Percentiles rank a stretch among this genome's conserved stretches.
Conservation (phyloP, 2,888 invertebrate genomes). For the Macrosoma leucophasiata region DNA sequence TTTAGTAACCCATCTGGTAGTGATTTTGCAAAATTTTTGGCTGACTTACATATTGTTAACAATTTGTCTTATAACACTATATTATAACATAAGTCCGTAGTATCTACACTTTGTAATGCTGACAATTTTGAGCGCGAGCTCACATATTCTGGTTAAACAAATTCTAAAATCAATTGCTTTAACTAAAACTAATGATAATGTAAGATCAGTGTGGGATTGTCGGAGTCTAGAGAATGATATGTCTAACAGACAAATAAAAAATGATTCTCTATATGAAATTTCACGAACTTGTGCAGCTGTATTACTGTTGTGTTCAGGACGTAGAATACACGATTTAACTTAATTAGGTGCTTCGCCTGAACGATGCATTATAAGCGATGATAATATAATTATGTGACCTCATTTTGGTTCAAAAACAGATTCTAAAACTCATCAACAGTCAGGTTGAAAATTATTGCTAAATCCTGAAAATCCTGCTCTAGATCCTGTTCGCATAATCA, state of each 20-base stretch:
- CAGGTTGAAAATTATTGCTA: constrained; percentile 8
- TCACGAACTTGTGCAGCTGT: constrained; percentile 12
- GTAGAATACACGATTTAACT: constrained; percentile 18
- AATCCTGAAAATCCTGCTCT: constrained; percentile 4
- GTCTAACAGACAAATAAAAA: too few relatives aligned
- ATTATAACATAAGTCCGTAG: constrained; percentile 15
- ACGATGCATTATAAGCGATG: not conserved
- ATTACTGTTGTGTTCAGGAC: constrained; percentile 13
- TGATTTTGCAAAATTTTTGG: constrained; percentile 7
- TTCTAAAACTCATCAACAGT: constrained; percentile 9
- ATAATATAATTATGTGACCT: constrained; percentile 9
- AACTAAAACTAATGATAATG: not conserved
- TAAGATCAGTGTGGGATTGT: constrained; percentile 15
- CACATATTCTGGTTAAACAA: constrained; percentile 14
- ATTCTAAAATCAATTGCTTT: constrained; percentile 16
- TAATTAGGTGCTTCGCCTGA: constrained; percentile 1
- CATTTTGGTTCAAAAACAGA: constrained; percentile 21
- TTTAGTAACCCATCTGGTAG: not conserved
- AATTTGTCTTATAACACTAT: constrained; percentile 8
- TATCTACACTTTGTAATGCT: constrained; percentile 11
- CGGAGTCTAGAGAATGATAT: too few relatives aligned
- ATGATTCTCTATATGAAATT: constrained; percentile 8
- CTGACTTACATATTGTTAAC: constrained; percentile 10
- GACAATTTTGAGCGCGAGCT: not conserved
- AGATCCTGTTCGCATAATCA: too few relatives aligned